A percentile compares a stretch with the other conserved stretches of the same genome.
Conservation (phyloP, 1,140 invertebrate genomes). For the Hetaerina americana region DNA sequence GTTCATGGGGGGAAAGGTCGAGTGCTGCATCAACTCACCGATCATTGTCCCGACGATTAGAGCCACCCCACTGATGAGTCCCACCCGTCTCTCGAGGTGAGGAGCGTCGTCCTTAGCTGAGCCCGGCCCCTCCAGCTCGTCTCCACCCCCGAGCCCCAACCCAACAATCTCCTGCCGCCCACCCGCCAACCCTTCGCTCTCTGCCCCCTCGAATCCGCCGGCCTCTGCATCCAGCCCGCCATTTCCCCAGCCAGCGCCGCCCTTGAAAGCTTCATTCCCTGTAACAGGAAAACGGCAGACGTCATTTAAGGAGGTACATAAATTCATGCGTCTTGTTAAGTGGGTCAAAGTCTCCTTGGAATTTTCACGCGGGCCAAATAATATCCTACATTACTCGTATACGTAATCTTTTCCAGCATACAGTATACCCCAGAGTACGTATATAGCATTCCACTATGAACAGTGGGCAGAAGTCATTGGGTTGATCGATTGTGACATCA, state of each 20-base stretch:
- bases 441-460: no score
- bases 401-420: not conserved
- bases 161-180: not conserved
- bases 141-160: constrained; percentile 20
- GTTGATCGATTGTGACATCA: no score
- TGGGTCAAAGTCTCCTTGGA: no score
- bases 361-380: no score
- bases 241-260: not conserved
- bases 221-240: not conserved
- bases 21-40: constrained; percentile 40
- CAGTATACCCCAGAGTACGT: no score
- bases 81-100: constrained; percentile 96
- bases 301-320: not conserved
- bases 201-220: not conserved
- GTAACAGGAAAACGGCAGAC: not conserved
- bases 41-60: constrained; percentile 94
- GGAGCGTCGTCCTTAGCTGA: constrained; percentile 84
- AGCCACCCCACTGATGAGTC: constrained; percentile 96
- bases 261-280: not conserved
- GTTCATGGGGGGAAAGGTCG: no score
- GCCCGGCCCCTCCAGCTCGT: constrained; percentile 73
- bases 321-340: no score
- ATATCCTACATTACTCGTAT: no score
- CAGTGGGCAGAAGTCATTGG: no score
- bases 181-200: not conserved